Conservation (phyloP, 2,888 invertebrate species). For the Drosophila yooni region DNA sequence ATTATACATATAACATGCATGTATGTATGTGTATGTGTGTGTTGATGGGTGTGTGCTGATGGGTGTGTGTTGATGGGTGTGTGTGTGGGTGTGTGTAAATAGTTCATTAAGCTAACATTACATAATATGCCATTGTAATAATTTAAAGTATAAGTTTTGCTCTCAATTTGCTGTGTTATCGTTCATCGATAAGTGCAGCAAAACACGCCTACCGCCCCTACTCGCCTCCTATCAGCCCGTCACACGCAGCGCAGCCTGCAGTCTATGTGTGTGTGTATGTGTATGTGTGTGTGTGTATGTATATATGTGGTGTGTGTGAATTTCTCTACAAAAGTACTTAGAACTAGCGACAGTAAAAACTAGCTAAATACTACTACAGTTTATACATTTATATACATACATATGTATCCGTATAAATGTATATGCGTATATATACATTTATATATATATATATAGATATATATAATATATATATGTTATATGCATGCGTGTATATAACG, state of each 20-base stretch:
- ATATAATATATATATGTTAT: slow-evolving; percentile 14
- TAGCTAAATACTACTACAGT: slow-evolving; percentile 61
- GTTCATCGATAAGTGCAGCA: slow-evolving; percentile 26
- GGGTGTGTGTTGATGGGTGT: slow-evolving; percentile 13
- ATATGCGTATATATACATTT: slow-evolving; percentile 31
- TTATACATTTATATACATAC: slow-evolving; percentile 27
- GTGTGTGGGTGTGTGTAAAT: slow-evolving; percentile 29
- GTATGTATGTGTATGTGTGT: slow-evolving; percentile 14
- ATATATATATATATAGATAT: background rate
- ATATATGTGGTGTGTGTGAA: slow-evolving; percentile 42
- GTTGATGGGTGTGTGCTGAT: slow-evolving; percentile 2
- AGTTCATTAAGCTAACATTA: slow-evolving; percentile 61
- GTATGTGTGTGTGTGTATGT: slow-evolving; percentile 19
- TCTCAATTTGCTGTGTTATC: slow-evolving; percentile 28
- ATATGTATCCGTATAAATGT: slow-evolving; percentile 16
- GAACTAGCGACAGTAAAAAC: slow-evolving; percentile 53
- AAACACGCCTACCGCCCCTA: slow-evolving; percentile 14
- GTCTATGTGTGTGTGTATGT: slow-evolving; percentile 16
- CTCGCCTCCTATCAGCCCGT: slow-evolving; percentile 22
- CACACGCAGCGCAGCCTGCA: slow-evolving; percentile 46
- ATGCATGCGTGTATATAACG: slow-evolving; percentile 30
- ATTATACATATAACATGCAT: slow-evolving; percentile 23
- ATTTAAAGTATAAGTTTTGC: slow-evolving; percentile 60
- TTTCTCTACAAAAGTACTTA: slow-evolving; percentile 62
- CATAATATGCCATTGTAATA: slow-evolving; percentile 59